Conservation (phyloP, 2,113 vertebrate genomes). For the Pithys albifrons region DNA sequence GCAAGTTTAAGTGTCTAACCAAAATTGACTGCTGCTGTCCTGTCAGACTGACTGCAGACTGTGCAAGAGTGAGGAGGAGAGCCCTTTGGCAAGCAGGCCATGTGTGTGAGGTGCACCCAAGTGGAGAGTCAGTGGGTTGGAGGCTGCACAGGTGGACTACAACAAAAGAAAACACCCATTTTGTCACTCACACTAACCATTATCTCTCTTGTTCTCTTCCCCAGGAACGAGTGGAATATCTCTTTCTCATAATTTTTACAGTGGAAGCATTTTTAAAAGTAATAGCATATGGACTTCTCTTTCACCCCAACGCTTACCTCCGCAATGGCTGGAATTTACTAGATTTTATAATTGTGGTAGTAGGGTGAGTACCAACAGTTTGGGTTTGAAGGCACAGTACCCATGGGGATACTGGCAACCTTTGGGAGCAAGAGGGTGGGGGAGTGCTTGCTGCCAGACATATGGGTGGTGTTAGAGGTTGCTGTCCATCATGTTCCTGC, state of each 20-base stretch:
- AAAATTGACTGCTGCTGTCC: neutral
- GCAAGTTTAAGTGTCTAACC: neutral
- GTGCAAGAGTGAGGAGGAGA: neutral
- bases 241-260: conserved; percentile 99
- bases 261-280: conserved; percentile 99
- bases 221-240: conserved; percentile 98
- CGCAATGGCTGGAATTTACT: conserved; percentile 99
- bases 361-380: conserved; percentile 86
- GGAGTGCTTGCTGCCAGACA: fast-evolving
- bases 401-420: neutral
- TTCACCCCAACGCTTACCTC: conserved; percentile 99
- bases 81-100: neutral
- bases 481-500: neutral
- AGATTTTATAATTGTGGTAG: conserved; percentile 99
- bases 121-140: neutral
- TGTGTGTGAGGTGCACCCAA: neutral
- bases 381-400: neutral
- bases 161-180: neutral
- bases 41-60: neutral
- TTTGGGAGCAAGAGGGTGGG: neutral
- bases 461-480: neutral
- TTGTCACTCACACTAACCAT: neutral
- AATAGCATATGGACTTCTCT: conserved; percentile 98
- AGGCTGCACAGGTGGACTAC: neutral
- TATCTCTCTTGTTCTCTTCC: conserved; percentile 58